Evolutionary conservation across 1,140 invertebrate genomes (phyloP).

Genomic region (Anagrus nilaparvatae): DNA sequence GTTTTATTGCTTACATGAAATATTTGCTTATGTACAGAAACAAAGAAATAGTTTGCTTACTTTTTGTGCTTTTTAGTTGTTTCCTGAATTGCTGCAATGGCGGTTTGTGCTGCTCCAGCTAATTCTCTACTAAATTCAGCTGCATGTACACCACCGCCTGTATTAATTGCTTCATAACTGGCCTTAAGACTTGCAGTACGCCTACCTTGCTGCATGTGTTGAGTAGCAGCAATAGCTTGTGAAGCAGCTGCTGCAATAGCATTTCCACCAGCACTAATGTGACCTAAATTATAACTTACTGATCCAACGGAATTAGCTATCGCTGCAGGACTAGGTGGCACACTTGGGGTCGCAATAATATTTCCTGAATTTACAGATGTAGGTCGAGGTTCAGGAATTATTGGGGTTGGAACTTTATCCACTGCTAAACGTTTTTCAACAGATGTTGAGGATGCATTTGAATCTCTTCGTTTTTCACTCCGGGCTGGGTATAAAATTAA

Average conservation of each 20-base stretch:
- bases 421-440: conserved; percentile 36
- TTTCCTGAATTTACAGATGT: conserved; percentile 38
- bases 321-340: conserved; percentile 27
- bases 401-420: conserved; percentile 30
- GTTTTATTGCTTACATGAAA: background rate
- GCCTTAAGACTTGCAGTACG: conserved; percentile 90
- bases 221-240: conserved; percentile 91
- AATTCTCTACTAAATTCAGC: conserved; percentile 53
- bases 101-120: conserved; percentile 66
- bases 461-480: conserved; percentile 38
- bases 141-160: conserved; percentile 47
- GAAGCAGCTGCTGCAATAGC: conserved; percentile 91
- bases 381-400: conserved; percentile 20
- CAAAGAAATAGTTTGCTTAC: conserved; percentile 23
- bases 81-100: conserved; percentile 63
- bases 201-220: conserved; percentile 92
- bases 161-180: conserved; percentile 79
- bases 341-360: conserved; percentile 27
- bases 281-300: conserved; percentile 53
- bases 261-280: conserved; percentile 68
- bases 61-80: conserved; percentile 60
- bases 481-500: conserved; percentile 25
- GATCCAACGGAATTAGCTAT: conserved; percentile 40
- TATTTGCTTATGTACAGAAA: background rate
- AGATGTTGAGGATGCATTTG: conserved; percentile 37